Evolutionary conservation across 2,113 vertebrate species (phyloP).

Genomic region (Caranx ignobilis): DNA sequence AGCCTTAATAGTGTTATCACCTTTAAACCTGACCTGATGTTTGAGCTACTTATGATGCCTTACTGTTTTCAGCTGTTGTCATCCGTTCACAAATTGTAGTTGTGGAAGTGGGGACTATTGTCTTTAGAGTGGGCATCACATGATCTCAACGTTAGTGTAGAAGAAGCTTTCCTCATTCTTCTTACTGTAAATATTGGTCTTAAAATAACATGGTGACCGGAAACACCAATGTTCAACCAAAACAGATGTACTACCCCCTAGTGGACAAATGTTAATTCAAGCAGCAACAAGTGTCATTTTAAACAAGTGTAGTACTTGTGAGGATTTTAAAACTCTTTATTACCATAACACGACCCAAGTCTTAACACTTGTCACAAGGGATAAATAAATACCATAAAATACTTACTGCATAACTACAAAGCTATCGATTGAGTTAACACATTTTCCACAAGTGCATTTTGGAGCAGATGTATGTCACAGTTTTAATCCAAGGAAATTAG

Average conservation of each 20-base stretch:
- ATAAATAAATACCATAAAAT: conserved; percentile 17
- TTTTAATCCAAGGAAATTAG: too few relatives aligned
- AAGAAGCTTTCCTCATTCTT: too few relatives aligned
- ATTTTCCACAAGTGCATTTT: conserved; percentile 45
- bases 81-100: neutral
- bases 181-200: neutral
- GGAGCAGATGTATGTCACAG: neutral
- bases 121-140: neutral
- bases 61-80: too few relatives aligned
- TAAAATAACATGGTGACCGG: neutral
- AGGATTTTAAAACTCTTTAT: neutral
- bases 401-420: too few relatives aligned
- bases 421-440: too few relatives aligned
- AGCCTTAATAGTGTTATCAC: too few relatives aligned
- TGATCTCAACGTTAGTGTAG: too few relatives aligned
- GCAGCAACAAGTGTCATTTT: too few relatives aligned
- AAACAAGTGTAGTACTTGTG: too few relatives aligned
- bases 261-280: neutral
- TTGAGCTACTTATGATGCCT: too few relatives aligned
- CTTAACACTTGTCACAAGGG: conserved; percentile 9
- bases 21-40: too few relatives aligned
- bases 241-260: neutral
- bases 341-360: conserved; percentile 11
- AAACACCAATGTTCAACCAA: neutral
- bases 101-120: neutral